Conservation (phyloP, 2,888 invertebrate species). For the Carpatolechia fugitivella region DNA sequence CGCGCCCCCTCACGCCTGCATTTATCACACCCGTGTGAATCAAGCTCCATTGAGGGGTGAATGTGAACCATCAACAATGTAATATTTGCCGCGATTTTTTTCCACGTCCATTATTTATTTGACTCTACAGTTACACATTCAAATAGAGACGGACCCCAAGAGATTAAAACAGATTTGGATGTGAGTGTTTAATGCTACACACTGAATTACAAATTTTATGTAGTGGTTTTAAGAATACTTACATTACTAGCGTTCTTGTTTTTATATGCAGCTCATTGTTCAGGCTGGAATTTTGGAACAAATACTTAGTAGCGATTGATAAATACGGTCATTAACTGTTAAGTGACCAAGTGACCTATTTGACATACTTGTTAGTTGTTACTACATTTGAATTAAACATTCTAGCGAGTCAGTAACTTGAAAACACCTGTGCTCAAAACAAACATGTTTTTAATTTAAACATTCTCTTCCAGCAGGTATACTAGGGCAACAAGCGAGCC, state of each 20-base stretch:
- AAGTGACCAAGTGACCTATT: too few relatives aligned
- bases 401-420: too few relatives aligned
- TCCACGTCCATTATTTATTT: conserved; percentile 49
- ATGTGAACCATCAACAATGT: conserved; percentile 47
- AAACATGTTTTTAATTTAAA: background rate
- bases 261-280: background rate
- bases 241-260: conserved; percentile 16
- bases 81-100: conserved; percentile 65
- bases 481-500: conserved; percentile 86
- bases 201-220: conserved; percentile 34
- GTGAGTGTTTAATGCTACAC: conserved; percentile 49
- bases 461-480: conserved; percentile 47
- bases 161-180: conserved; percentile 61
- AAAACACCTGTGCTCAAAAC: too few relatives aligned
- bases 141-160: conserved; percentile 57
- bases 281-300: background rate
- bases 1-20: conserved; percentile 41
- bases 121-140: conserved; percentile 43
- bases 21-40: conserved; percentile 68
- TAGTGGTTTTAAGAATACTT: conserved; percentile 36
- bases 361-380: too few relatives aligned
- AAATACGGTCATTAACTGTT: too few relatives aligned
- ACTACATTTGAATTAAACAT: too few relatives aligned
- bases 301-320: too few relatives aligned
- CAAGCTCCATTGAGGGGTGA: conserved; percentile 53